phyloP scores from a whole-genome alignment of 2,113 vertebrate species.

The Saccopteryx bilineata region DNA sequence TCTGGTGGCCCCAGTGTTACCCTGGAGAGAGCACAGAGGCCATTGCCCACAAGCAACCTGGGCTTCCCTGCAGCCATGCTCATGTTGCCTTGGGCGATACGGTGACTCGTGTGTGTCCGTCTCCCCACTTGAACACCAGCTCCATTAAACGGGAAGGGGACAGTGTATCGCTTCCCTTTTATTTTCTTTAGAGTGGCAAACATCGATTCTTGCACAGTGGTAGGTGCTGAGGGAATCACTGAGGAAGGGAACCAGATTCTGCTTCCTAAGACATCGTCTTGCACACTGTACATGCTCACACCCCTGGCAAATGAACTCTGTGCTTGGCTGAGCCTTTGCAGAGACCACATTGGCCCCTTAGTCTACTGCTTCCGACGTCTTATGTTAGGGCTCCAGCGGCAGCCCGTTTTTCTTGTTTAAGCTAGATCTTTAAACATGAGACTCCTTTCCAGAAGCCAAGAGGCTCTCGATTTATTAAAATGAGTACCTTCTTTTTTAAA shows the following conservation, averaged over 20 bases:
- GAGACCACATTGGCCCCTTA: background rate
- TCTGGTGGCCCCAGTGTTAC: background rate
- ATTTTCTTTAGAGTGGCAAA: background rate
- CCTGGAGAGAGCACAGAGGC: rapidly evolving
- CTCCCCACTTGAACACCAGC: background rate
- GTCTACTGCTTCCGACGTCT: background rate
- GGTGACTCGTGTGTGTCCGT: background rate
- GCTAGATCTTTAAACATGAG: background rate
- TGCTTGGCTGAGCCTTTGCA: background rate
- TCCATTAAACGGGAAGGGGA: background rate
- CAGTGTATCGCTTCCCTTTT: background rate
- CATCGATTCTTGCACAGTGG: background rate
- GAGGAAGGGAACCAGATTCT: background rate
- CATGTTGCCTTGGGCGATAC: too few species aligned
- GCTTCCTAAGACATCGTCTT: background rate
- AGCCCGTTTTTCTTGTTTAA: background rate
- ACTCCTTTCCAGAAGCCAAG: background rate
- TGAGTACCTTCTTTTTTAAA: background rate
- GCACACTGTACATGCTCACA: background rate
- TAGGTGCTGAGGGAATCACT: background rate
- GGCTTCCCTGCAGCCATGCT: background rate
- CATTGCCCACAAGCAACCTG: background rate
- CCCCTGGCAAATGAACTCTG: background rate
- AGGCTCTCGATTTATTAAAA: background rate
- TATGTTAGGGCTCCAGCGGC: background rate